Conservation (phyloP, 2,113 vertebrate species). For the Spea bombifrons region DNA sequence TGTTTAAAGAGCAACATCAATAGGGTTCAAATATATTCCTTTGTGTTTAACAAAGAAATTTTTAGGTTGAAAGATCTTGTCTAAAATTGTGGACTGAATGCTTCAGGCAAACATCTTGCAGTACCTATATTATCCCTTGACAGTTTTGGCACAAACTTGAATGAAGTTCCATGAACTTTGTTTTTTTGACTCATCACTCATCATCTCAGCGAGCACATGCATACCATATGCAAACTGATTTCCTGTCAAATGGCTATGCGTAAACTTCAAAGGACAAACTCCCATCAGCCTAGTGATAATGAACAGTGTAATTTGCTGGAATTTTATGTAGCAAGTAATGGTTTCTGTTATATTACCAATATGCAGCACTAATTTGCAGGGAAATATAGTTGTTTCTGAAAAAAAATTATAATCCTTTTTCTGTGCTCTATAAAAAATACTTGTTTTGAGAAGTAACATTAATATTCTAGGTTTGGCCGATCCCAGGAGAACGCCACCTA, state of each 20-base stretch:
- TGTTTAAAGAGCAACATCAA: no score
- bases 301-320: constrained; percentile 2
- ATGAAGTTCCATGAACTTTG: constrained; percentile 26
- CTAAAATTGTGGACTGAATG: not conserved
- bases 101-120: not conserved
- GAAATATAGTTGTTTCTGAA: no score
- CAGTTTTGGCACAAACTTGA: not conserved
- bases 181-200: constrained; percentile 18
- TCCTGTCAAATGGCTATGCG: constrained; percentile 32
- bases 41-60: no score
- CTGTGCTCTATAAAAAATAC: no score
- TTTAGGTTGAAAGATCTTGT: not conserved
- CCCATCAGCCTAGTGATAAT: not conserved
- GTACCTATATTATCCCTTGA: not conserved
- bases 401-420: no score
- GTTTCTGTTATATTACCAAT: not conserved
- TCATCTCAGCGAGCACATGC: constrained; percentile 18
- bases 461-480: no score
- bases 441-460: no score
- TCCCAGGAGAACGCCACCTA: no score
- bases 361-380: not conserved
- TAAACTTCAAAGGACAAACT: constrained; percentile 8
- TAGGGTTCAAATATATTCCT: no score
- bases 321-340: not conserved
- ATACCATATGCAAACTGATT: constrained; percentile 26